Conservation (phyloP, 1,140 invertebrate genomes). For the Caligus rogercresseyi region DNA sequence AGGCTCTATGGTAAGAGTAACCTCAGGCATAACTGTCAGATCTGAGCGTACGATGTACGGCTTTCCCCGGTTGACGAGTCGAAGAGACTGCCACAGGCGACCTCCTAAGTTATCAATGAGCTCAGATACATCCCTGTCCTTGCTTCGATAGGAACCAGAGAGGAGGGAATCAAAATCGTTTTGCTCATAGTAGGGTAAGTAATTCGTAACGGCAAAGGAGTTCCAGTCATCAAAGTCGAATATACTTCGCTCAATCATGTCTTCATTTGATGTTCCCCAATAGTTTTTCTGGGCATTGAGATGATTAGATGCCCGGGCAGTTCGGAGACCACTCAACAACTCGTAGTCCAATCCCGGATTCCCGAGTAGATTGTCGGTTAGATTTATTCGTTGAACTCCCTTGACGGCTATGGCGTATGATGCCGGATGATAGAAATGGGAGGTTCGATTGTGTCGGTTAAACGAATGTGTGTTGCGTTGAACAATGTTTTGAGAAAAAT, state of each 20-base stretch:
- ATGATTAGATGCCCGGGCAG: conserved; percentile 63
- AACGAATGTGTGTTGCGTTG: conserved; percentile 44
- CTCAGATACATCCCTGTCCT: conserved; percentile 27
- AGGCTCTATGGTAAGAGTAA: conserved; percentile 63
- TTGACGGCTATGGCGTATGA: conserved; percentile 74
- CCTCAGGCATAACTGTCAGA: conserved; percentile 84
- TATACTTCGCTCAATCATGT: conserved; percentile 57
- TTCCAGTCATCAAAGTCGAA: conserved; percentile 99
- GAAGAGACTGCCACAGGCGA: conserved; percentile 54
- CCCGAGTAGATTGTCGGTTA: conserved; percentile 74
- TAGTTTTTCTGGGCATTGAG: conserved; percentile 83
- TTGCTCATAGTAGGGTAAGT: conserved; percentile 62
- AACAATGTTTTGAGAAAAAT: conserved; percentile 59
- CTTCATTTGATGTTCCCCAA: conserved; percentile 66
- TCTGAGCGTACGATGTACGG: conserved; percentile 76
- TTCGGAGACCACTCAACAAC: conserved; percentile 72
- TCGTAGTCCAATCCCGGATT: conserved; percentile 72
- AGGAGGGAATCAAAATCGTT: conserved; percentile 52
- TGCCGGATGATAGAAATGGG: conserved; percentile 35
- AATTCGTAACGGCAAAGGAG: conserved; percentile 78
- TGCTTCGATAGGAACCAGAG: conserved; percentile 43
- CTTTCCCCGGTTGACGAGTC: conserved; percentile 51
- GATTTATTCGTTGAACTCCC: conserved; percentile 79
- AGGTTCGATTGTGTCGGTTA: conserved; percentile 24
- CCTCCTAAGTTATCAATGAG: conserved; percentile 61